These are phyloP conservation scores for Megaptera novaeangliae DNA, from an alignment of 2,113 vertebrate genomes.

Conservation along the genomic window DNA sequence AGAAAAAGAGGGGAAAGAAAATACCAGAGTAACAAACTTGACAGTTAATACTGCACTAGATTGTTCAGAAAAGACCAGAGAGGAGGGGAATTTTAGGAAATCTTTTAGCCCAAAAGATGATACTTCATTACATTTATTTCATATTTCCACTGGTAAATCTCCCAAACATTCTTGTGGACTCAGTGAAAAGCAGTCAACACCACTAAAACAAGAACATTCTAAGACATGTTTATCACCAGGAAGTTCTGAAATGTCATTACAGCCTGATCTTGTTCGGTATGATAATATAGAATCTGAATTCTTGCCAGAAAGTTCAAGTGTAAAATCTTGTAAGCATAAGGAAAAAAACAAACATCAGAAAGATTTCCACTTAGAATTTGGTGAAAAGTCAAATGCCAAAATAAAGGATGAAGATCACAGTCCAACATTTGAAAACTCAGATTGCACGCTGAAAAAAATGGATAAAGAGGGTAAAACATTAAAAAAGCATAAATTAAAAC, in stretches of 20 bases:
- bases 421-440: constrained; percentile 86
- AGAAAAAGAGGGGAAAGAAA: constrained; percentile 92
- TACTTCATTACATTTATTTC: constrained; percentile 94
- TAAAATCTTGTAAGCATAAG: constrained; percentile 95
- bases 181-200: constrained; percentile 90
- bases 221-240: constrained; percentile 91
- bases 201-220: constrained; percentile 95
- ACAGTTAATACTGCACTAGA: constrained; percentile 84
- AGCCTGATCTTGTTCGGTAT: constrained; percentile 86
- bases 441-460: constrained; percentile 88
- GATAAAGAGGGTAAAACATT: constrained; percentile 94
- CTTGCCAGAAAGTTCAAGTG: constrained; percentile 91
- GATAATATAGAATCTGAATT: constrained; percentile 92
- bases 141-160: constrained; percentile 92
- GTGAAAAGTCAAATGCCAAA: constrained; percentile 87
- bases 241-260: constrained; percentile 85
- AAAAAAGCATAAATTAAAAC: constrained; percentile 98
- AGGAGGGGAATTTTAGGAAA: constrained; percentile 96
- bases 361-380: constrained; percentile 87
- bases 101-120: constrained; percentile 98
- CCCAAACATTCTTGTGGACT: constrained; percentile 93
- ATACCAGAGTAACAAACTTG: constrained; percentile 88
- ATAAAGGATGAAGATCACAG: constrained; percentile 88
- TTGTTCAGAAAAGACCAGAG: constrained; percentile 88
- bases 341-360: constrained; percentile 97